Evolutionary conservation across 2,113 vertebrate genomes (phyloP).

Genomic region (Cygnus buccinator): DNA sequence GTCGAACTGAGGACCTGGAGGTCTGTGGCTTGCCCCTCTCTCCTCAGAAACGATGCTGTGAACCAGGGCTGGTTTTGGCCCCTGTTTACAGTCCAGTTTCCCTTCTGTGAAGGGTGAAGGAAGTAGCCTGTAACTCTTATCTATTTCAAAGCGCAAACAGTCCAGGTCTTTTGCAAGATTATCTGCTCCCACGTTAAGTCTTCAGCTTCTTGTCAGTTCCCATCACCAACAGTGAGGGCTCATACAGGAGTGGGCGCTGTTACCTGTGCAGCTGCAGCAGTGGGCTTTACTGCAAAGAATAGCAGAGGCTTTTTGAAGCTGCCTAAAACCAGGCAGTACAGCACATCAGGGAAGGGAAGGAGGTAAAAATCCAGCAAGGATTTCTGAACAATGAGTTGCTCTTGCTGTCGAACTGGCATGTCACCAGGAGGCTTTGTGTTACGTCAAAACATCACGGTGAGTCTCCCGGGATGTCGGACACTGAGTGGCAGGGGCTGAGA

Average conservation of each 20-base stretch:
- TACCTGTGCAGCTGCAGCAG: not conserved
- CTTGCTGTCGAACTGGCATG: not conserved
- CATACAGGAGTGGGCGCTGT: not conserved
- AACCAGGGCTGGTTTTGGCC: not conserved
- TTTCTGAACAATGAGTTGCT: not conserved
- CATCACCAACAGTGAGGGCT: not conserved
- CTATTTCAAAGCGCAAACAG: not conserved
- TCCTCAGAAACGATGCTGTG: not conserved
- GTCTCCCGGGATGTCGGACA: not conserved
- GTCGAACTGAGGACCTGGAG: not conserved
- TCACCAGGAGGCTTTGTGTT: not conserved
- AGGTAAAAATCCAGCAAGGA: not conserved
- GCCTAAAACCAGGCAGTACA: not conserved
- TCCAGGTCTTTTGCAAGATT: not conserved
- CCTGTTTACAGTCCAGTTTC: not conserved
- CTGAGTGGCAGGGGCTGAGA: not conserved
- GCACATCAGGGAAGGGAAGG: not conserved
- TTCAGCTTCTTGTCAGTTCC: not conserved
- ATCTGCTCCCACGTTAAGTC: not conserved
- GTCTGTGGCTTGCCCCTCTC: not conserved
- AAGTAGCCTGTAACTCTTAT: slow-evolving; percentile 12
- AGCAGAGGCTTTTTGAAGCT: not conserved
- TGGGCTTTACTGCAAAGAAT: not conserved
- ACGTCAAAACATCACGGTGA: not conserved
- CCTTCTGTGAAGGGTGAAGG: slow-evolving; percentile 47